These are phyloP conservation scores for Trachops cirrhosus DNA, from an alignment of 2,797 vertebrate species.

Conservation along the genomic window DNA sequence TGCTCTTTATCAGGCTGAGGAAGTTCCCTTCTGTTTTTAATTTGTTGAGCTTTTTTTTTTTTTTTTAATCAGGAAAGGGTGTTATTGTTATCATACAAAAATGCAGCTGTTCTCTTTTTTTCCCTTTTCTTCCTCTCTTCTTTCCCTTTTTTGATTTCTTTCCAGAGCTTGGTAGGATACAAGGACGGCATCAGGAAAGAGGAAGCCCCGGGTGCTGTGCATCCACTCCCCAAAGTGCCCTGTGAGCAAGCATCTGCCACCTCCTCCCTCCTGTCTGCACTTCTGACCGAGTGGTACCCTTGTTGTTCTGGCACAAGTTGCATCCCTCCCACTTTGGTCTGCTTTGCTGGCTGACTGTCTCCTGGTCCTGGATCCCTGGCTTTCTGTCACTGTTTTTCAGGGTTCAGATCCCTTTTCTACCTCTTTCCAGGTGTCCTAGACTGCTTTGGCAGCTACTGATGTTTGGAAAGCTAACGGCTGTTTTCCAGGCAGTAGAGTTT, in stretches of 20 bases:
- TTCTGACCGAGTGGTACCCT: not conserved
- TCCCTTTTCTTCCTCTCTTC: not conserved
- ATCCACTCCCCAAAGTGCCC: not conserved
- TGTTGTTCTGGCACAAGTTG: not conserved
- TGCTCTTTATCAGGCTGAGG: not conserved
- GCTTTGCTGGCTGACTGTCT: not conserved
- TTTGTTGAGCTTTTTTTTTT: not conserved
- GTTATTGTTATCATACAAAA: constrained; percentile 10
- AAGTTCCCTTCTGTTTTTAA: not conserved
- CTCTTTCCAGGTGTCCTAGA: constrained; percentile 77
- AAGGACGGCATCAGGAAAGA: constrained; percentile 78
- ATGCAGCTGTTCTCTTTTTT: not conserved
- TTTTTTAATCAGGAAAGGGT: not conserved
- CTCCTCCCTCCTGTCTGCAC: not conserved
- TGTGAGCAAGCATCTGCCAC: not conserved
- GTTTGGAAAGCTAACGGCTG: constrained; percentile 64
- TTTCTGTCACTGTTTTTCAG: constrained; percentile 79
- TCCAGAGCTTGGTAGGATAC: constrained; percentile 72
- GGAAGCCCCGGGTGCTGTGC: constrained; percentile 75
- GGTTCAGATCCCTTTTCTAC: constrained; percentile 63
- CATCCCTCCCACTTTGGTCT: constrained; percentile 14
- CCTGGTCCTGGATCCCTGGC: constrained; percentile 60
- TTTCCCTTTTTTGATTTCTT: constrained; percentile 65
- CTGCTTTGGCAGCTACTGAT: constrained; percentile 56
- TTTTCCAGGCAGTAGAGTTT: constrained; percentile 62